Percentiles rank a stretch among this genome's conserved stretches.
These are phyloP conservation scores for Stenotaenia linearis DNA, from an alignment of 2,888 invertebrate genomes.

Conservation along the genomic window DNA sequence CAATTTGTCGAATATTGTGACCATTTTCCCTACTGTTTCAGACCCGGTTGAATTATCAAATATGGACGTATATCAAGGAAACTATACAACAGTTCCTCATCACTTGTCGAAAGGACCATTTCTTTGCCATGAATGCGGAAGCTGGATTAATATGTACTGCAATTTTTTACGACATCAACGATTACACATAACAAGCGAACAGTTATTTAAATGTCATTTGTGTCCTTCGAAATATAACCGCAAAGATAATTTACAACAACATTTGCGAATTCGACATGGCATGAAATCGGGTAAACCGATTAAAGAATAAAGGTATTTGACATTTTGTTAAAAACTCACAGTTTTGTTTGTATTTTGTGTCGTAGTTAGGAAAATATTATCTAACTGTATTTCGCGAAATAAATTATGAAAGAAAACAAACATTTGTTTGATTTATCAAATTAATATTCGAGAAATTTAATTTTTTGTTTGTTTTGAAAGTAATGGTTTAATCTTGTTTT, in stretches of 20 bases:
- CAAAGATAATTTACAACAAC: conserved; percentile 1
- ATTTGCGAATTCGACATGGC: background rate
- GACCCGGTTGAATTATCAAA: background rate
- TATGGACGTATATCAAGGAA: background rate
- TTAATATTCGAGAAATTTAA: no score
- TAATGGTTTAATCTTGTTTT: no score
- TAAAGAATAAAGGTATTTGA: background rate
- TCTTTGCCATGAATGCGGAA: background rate
- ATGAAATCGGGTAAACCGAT: background rate
- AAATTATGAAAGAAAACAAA: no score
- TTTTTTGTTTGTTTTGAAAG: no score
- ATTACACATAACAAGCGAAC: background rate
- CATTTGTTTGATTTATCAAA: no score
- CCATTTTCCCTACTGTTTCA: background rate
- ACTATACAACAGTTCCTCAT: background rate
- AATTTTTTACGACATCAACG: background rate
- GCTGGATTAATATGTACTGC: conserved; percentile 10
- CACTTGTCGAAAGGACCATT: background rate
- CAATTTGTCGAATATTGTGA: background rate
- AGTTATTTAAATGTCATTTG: background rate
- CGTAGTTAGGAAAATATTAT: no score
- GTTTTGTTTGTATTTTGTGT: no score
- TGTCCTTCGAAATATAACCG: conserved; percentile 19
- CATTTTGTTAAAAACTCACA: no score
- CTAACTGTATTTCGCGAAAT: no score